phyloP scores from a whole-genome alignment of 1,140 invertebrate genomes.

The Bombus breviceps region DNA sequence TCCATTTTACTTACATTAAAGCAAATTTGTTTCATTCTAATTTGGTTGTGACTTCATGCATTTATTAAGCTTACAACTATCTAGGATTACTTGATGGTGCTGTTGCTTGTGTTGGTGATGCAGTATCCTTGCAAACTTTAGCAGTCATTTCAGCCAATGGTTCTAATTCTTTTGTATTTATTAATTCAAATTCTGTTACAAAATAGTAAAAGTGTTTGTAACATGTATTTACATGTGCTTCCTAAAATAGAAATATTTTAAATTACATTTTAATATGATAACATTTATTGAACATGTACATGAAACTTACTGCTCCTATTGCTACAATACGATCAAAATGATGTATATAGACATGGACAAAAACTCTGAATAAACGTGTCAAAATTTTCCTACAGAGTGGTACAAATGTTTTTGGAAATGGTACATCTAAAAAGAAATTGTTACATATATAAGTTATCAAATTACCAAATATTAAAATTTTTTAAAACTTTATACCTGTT shows the following conservation, averaged over 20 bases:
- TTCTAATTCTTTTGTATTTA: constrained; percentile 94
- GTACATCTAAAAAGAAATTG: constrained; percentile 86
- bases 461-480: constrained; percentile 18
- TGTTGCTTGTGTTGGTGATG: constrained; percentile 64
- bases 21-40: constrained; percentile 5
- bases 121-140: constrained; percentile 86
- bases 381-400: constrained; percentile 94
- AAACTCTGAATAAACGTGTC: constrained; percentile 95
- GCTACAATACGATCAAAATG: constrained; percentile 96
- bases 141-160: constrained; percentile 91
- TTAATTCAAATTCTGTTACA: constrained; percentile 93
- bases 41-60: constrained; percentile 12
- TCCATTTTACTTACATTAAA: constrained; percentile 32
- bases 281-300: background rate
- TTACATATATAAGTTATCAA: constrained; percentile 55
- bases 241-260: constrained; percentile 84
- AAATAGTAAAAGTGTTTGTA: constrained; percentile 99
- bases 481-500: constrained; percentile 83
- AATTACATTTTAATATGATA: constrained; percentile 7
- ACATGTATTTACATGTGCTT: constrained; percentile 97
- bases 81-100: constrained; percentile 66
- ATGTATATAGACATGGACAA: constrained; percentile 98
- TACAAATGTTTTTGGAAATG: constrained; percentile 94
- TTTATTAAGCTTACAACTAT: constrained; percentile 65
- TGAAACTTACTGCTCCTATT: constrained; percentile 91